Evolutionary conservation across 2,888 invertebrate species (phyloP), one percentile per base, ranked within the genome.

Genomic region (Exephanes ischioxanthus): DNA sequence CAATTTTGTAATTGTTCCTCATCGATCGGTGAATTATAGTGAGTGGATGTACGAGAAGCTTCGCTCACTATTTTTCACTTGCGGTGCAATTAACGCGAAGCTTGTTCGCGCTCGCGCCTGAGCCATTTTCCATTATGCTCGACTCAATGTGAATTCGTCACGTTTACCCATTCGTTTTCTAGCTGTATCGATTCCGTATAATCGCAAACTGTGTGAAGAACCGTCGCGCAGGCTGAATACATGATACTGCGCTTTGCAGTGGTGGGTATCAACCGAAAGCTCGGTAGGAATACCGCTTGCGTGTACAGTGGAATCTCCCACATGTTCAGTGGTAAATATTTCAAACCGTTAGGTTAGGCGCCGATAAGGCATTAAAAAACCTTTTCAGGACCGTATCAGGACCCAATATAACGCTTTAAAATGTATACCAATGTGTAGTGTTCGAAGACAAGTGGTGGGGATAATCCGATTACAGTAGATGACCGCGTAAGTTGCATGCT

Each of bases 81-180:
- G 30, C 16, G 0, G 4, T 2, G 48, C 51, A 70, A 70, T 70
- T 51, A 70, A 51, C 30, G 51, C 51, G 16, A 0, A 11, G 26
- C n/a, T 14, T 14, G 26, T 61, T 9, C 3, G 11, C 14, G 3
- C 9, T 30, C 9, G 26, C 30, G 61, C 30, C 26, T 30, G 0
- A 22, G 61, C 1, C 30, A 30, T 61, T 9, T 30, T 30, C 16
- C 63, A 33, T 30, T 33, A 63, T 63, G 33, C n/a, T 30, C 6
- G 16, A 1, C n/a, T 33, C 63, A 4, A 6, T 16, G 63, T 7
- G 33, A 9, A 33, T 63, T 30, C 63, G 33, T 16, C 63, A 33
- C 30, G 63, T 63, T 63, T 63, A 63, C 33, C 63, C 63, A 63
- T 30, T 63, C 63, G 63, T 63, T 63, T 63, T 63, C 26, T 33